phyloP scores from a whole-genome alignment of 2,888 invertebrate genomes.

The Chrysotoxum bicinctum region DNA sequence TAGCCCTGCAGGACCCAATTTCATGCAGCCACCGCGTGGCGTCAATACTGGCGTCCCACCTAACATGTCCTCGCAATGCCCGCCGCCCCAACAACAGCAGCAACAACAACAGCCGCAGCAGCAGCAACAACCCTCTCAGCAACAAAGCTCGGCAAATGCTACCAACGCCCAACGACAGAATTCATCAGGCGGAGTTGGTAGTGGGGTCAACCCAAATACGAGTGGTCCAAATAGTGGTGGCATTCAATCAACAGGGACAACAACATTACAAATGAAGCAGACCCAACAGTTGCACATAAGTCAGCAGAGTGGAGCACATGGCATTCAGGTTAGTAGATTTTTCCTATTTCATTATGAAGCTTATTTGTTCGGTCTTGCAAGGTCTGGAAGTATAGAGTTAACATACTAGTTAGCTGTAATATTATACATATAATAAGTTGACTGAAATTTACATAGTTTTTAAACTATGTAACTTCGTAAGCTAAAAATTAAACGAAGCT shows the following conservation, averaged over 20 bases:
- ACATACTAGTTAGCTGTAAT: neutral
- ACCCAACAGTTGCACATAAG: slow-evolving; percentile 93
- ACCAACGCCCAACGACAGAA: slow-evolving; percentile 70
- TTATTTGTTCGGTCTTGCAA: neutral
- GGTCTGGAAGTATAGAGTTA: neutral
- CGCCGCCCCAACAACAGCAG: slow-evolving; percentile 66
- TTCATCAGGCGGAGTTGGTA: slow-evolving; percentile 71
- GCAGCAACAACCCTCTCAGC: slow-evolving; percentile 64
- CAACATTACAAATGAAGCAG: slow-evolving; percentile 91
- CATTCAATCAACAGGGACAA: slow-evolving; percentile 80
- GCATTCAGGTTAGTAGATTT: slow-evolving; percentile 88
- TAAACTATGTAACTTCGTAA: too few species aligned
- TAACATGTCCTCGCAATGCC: slow-evolving; percentile 75
- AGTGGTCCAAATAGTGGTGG: slow-evolving; percentile 74
- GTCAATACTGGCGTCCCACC: slow-evolving; percentile 73
- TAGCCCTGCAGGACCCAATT: slow-evolving; percentile 77
- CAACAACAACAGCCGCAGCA: slow-evolving; percentile 68
- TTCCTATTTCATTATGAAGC: slow-evolving; percentile 2
- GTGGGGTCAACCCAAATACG: slow-evolving; percentile 73
- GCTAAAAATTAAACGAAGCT: too few species aligned
- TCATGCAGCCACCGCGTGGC: slow-evolving; percentile 80
- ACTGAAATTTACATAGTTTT: too few species aligned
- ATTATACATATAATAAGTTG: neutral
- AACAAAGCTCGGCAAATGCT: slow-evolving; percentile 62
- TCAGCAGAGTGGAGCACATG: slow-evolving; percentile 89